phyloP scores from a whole-genome alignment of 1,140 invertebrate species.

The Proctacanthus coquilletti region DNA sequence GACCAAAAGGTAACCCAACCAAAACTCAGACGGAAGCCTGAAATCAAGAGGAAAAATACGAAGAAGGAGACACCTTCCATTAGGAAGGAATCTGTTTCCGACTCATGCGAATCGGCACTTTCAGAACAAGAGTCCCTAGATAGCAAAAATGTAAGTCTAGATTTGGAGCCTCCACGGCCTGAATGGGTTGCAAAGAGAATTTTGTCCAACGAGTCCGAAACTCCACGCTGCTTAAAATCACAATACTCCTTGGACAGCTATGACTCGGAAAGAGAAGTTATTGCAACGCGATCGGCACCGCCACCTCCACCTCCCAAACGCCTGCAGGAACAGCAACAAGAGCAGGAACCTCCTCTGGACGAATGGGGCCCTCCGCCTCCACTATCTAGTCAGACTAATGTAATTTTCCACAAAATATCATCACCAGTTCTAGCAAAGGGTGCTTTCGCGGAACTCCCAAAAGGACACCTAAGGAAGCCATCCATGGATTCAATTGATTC shows the following conservation, averaged over 20 bases:
- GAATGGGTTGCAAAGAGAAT: no score
- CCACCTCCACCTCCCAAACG: conserved; percentile 1
- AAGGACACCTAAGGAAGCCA: conserved; percentile 6
- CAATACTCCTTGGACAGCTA: no score
- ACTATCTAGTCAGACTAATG: no score
- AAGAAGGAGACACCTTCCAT: background rate
- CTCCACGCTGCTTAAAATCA: no score
- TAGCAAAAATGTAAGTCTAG: no score
- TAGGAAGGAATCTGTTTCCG: no score
- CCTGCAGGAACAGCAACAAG: conserved; percentile 3
- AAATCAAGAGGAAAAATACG: background rate
- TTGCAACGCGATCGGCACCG: background rate
- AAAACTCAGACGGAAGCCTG: background rate
- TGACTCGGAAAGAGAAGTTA: no score
- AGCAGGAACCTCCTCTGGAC: no score
- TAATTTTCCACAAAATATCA: no score
- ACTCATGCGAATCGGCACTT: background rate
- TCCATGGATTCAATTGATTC: conserved; percentile 10
- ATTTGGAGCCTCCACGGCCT: no score
- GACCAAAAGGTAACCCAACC: conserved; percentile 4
- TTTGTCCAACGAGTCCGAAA: no score
- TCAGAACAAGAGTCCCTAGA: background rate
- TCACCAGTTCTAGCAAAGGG: conserved; percentile 1
- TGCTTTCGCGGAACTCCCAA: background rate
- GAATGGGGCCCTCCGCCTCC: conserved; percentile 15